These are phyloP conservation scores for Sinocyclocheilus anophthalmus DNA, from an alignment of 2,113 vertebrate genomes.

Conservation along the genomic window DNA sequence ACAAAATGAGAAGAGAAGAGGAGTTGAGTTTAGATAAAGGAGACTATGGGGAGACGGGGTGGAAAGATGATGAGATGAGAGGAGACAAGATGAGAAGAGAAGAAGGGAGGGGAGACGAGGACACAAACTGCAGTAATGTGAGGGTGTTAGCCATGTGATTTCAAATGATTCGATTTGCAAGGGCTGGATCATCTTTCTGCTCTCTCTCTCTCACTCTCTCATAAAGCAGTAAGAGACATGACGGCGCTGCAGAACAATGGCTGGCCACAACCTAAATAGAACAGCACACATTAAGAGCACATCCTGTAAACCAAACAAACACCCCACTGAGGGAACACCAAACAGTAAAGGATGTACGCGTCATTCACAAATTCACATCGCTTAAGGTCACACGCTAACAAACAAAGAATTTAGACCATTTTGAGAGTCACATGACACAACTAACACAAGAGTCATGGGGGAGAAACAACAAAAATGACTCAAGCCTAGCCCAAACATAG, in stretches of 20 bases:
- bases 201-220: background rate
- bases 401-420: background rate
- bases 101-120: background rate
- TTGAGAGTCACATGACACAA: background rate
- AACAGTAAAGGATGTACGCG: background rate
- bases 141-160: conserved; percentile 12
- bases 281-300: background rate
- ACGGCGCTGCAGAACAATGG: conserved; percentile 10
- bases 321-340: background rate
- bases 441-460: background rate
- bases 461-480: background rate
- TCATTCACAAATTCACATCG: background rate
- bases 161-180: conserved; percentile 1
- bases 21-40: background rate
- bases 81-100: background rate
- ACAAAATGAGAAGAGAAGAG: background rate
- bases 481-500: background rate
- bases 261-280: background rate
- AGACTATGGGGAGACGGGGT: too few relatives aligned
- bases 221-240: background rate
- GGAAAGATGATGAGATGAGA: background rate
- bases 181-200: background rate
- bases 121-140: background rate
- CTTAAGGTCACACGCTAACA: background rate
- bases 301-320: background rate